These are phyloP conservation scores for Mythimna ferrago DNA, from an alignment of 2,888 invertebrate species.

Conservation along the genomic window DNA sequence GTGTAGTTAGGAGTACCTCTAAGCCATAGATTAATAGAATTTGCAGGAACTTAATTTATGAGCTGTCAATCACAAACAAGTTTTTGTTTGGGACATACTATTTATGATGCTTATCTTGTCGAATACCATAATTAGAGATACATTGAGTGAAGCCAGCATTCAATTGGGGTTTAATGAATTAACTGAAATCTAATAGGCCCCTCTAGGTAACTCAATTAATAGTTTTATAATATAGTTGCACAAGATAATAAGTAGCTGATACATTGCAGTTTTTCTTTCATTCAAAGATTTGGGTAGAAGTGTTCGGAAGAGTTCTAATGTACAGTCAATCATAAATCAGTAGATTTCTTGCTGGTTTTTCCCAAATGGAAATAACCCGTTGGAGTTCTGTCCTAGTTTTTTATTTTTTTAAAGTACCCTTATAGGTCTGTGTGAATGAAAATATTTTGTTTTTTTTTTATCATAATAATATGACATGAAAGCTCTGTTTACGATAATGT, in stretches of 20 bases:
- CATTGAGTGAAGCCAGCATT: too few relatives aligned
- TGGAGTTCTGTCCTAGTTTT: background rate
- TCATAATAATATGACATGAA: background rate
- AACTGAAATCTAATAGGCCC: background rate
- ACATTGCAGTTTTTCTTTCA: constrained; percentile 14
- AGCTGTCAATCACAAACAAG: background rate
- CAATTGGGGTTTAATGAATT: too few relatives aligned
- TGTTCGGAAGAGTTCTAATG: background rate
- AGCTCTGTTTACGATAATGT: background rate
- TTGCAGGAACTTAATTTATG: background rate
- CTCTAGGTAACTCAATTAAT: background rate
- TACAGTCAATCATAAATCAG: background rate
- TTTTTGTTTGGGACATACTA: background rate
- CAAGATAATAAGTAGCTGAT: constrained; percentile 36
- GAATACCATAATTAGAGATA: too few relatives aligned
- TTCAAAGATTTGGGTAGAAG: constrained; percentile 15
- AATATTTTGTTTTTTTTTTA: background rate
- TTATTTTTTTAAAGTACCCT: background rate
- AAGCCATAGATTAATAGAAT: background rate
- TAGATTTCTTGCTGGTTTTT: background rate
- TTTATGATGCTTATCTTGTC: background rate
- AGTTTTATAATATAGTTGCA: background rate
- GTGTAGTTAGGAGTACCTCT: background rate
- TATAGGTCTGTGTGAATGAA: background rate
- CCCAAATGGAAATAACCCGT: background rate